Conservation (phyloP, 2,888 invertebrate species). For the Eupsilia transversa region DNA sequence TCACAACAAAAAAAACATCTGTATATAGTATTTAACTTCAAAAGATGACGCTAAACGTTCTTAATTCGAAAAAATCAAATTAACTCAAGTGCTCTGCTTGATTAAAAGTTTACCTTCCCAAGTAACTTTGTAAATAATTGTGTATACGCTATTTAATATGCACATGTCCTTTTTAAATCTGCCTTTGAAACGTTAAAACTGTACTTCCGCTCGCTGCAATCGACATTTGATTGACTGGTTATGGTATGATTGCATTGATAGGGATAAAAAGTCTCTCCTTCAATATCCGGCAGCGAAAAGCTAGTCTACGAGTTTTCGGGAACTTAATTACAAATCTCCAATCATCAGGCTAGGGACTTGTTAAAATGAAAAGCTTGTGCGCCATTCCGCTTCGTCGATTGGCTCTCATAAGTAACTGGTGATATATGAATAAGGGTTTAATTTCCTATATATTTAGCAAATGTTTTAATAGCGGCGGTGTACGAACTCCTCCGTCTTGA, state of each 20-base stretch:
- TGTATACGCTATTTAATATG: neutral
- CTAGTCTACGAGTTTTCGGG: conserved; percentile 53
- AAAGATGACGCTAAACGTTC: conserved; percentile 13
- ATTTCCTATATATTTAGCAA: conserved; percentile 24
- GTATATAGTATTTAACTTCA: neutral
- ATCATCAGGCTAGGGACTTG: conserved; percentile 29
- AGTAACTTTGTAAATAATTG: conserved; percentile 13
- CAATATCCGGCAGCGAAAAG: conserved; percentile 61
- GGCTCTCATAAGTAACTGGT: conserved; percentile 18
- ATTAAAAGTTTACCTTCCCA: conserved; percentile 3
- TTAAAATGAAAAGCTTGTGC: conserved; percentile 40
- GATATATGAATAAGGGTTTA: conserved; percentile 15
- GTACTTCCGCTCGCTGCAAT: conserved; percentile 56
- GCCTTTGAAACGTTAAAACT: conserved; percentile 47
- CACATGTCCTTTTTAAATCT: conserved; percentile 30
- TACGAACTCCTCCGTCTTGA: no score
- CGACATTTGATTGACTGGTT: conserved; percentile 63
- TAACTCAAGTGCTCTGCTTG: neutral
- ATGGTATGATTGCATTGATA: conserved; percentile 59
- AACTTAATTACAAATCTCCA: conserved; percentile 60
- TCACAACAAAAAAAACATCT: neutral
- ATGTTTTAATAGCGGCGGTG: no score
- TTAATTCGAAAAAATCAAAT: neutral
- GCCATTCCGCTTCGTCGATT: conserved; percentile 29
- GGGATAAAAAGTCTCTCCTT: conserved; percentile 54